Evolutionary conservation across 2,113 vertebrate species (phyloP).

Genomic region (Phaethornis superciliosus): DNA sequence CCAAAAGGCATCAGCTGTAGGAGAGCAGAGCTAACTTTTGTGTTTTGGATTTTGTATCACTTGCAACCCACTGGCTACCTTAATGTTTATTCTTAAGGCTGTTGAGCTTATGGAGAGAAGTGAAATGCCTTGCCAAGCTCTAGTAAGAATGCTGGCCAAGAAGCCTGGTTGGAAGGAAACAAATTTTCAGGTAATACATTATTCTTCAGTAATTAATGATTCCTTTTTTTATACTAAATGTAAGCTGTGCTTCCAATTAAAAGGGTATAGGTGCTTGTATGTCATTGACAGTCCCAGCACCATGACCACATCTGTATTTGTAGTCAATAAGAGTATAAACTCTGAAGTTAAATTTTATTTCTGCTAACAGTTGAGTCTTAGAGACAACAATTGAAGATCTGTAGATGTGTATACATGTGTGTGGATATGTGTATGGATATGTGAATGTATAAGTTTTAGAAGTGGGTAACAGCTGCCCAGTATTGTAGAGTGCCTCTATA

Average conservation of each 20-base stretch:
- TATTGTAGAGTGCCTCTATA: not conserved
- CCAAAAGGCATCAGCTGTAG: not conserved
- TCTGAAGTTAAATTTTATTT: not conserved
- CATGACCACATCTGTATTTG: not conserved
- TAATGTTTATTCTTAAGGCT: constrained; percentile 73
- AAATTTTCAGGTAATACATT: constrained; percentile 91
- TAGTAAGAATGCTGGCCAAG: constrained; percentile 96
- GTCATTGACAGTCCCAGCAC: not conserved
- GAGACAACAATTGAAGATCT: not conserved
- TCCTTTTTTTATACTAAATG: not conserved
- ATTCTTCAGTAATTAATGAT: not conserved
- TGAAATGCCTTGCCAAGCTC: constrained; percentile 94
- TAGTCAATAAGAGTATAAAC: not conserved
- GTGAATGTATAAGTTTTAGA: not conserved
- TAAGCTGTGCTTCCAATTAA: not conserved
- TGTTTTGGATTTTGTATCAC: not conserved
- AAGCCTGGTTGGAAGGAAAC: constrained; percentile 99
- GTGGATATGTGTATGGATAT: not conserved
- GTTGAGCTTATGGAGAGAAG: constrained; percentile 91
- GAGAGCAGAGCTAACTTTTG: not conserved
- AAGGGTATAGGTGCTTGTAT: not conserved
- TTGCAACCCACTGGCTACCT: not conserved
- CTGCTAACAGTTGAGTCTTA: not conserved
- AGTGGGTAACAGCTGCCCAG: not conserved
- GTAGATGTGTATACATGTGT: not conserved